Percentiles rank a stretch among this genome's conserved stretches.
phyloP scores from a whole-genome alignment of 2,797 vertebrate genomes.

The Pitangus sulphuratus region DNA sequence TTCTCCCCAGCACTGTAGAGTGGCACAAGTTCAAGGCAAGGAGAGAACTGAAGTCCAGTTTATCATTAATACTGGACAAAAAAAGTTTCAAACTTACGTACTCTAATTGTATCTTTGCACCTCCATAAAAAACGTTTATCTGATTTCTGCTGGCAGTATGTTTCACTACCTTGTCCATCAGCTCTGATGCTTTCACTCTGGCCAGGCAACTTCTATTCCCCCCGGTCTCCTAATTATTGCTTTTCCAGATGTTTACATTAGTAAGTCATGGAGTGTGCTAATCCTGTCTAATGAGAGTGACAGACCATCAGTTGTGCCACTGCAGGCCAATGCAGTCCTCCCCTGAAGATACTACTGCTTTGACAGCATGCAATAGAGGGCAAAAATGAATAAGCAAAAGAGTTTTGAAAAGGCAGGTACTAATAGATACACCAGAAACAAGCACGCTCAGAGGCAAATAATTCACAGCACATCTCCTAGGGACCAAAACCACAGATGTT shows the following conservation, averaged over 20 bases:
- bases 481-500: background rate
- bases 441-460: background rate
- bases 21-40: background rate
- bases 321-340: background rate
- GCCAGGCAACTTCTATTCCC: background rate
- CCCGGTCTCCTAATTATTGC: background rate
- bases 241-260: background rate
- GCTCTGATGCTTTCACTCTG: background rate
- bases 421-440: background rate
- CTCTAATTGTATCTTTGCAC: background rate
- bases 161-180: background rate
- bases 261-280: background rate
- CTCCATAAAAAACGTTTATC: background rate
- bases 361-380: background rate
- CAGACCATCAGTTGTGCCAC: background rate
- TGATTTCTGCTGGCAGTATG: background rate
- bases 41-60: background rate
- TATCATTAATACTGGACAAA: background rate
- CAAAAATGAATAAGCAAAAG: background rate
- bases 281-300: background rate
- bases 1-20: background rate
- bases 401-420: background rate
- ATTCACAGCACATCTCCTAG: background rate
- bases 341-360: background rate
- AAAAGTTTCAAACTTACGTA: background rate